Conservation (phyloP, 2,113 vertebrate species). For the Ginglymostoma cirratum region DNA sequence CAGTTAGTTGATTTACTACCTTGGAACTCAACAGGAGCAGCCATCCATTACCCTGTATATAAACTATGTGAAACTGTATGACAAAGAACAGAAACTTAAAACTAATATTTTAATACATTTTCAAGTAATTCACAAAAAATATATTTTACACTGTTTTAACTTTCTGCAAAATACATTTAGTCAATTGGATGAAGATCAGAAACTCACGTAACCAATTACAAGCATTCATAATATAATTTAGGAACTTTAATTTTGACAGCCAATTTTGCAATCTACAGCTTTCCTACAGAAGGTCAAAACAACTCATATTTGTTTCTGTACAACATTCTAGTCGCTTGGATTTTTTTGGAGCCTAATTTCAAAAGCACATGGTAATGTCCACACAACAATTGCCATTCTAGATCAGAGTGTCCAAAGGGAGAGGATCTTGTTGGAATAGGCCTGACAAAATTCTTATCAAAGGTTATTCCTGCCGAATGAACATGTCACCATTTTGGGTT, state of each 20-base stretch:
- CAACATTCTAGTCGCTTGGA: background rate
- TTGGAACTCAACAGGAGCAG: background rate
- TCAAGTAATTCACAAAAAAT: background rate
- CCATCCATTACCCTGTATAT: slow-evolving; percentile 1
- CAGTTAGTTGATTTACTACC: background rate
- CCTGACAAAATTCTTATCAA: background rate
- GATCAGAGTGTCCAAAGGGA: background rate
- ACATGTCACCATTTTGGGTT: background rate
- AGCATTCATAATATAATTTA: background rate
- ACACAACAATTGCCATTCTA: background rate
- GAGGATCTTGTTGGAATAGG: background rate
- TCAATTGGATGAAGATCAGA: background rate
- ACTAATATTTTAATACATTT: background rate
- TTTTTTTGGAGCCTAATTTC: background rate
- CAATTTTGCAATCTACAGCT: background rate
- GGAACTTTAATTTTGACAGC: background rate
- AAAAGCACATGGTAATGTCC: background rate
- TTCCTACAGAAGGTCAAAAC: background rate
- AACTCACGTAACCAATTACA: background rate
- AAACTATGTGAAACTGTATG: background rate
- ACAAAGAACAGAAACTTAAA: background rate
- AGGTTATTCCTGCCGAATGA: background rate
- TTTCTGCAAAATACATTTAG: background rate
- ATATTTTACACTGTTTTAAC: background rate
- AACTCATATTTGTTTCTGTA: background rate